These are phyloP conservation scores for Aleiodes testaceus DNA, from an alignment of 2,888 invertebrate genomes.

Conservation along the genomic window DNA sequence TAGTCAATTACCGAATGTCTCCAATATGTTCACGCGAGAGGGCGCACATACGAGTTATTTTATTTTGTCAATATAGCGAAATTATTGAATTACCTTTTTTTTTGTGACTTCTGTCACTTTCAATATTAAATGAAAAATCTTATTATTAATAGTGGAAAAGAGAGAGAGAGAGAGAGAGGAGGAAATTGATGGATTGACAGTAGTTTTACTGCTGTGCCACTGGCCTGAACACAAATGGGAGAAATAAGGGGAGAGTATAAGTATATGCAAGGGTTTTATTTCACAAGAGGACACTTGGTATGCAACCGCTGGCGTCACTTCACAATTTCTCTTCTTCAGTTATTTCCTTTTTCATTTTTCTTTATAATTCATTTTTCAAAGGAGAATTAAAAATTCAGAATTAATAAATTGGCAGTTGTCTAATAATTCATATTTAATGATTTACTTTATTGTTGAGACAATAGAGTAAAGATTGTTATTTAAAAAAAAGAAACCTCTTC, in stretches of 20 bases:
- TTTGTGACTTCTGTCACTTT: conserved; percentile 25
- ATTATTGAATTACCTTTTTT: conserved; percentile 15
- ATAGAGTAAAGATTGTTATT: too few relatives aligned
- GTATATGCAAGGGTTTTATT: conserved; percentile 68
- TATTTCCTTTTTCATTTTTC: conserved; percentile 11
- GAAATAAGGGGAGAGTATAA: conserved; percentile 52
- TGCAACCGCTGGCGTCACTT: conserved; percentile 67
- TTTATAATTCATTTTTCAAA: too few relatives aligned
- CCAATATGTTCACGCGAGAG: conserved; percentile 24
- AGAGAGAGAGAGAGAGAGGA: background rate
- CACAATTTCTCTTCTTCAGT: conserved; percentile 51
- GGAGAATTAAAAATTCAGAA: too few relatives aligned
- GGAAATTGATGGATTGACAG: background rate
- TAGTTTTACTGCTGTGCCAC: background rate
- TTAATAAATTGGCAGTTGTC: too few relatives aligned
- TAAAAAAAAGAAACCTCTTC: background rate
- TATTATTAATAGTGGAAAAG: background rate
- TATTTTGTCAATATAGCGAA: conserved; percentile 23
- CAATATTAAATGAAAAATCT: background rate
- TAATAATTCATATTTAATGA: too few relatives aligned
- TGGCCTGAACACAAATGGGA: too few relatives aligned
- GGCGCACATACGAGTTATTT: background rate
- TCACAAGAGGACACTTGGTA: conserved; percentile 63
- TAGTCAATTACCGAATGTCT: conserved; percentile 35
- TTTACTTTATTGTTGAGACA: too few relatives aligned